A percentile compares a stretch with the other conserved stretches of the same genome.
phyloP scores from a whole-genome alignment of 2,113 vertebrate genomes.

The Ceratotherium simum region DNA sequence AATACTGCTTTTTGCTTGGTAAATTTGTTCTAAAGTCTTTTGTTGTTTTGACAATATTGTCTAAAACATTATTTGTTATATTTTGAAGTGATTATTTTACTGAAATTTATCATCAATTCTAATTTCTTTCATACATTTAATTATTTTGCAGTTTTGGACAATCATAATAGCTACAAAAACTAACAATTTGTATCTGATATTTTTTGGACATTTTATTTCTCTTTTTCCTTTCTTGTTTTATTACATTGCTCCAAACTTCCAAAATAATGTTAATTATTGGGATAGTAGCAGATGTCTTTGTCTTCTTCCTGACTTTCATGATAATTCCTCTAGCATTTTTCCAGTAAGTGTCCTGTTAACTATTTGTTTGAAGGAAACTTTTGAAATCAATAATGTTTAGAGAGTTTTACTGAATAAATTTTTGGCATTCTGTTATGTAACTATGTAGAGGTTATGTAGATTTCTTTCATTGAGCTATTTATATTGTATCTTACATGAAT shows the following conservation, averaged over 20 bases:
- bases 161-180: neutral
- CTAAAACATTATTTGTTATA: neutral
- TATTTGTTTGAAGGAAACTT: neutral
- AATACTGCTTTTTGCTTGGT: neutral
- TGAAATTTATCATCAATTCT: neutral
- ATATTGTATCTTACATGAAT: neutral
- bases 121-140: neutral
- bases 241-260: neutral
- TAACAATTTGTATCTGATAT: neutral
- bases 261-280: neutral
- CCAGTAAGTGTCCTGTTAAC: neutral
- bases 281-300: neutral
- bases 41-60: neutral
- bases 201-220: neutral
- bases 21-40: conserved; percentile 33
- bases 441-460: neutral
- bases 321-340: neutral
- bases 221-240: neutral
- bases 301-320: neutral
- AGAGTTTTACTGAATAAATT: neutral
- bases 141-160: neutral
- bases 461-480: neutral
- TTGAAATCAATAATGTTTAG: neutral
- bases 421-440: neutral
- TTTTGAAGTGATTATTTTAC: neutral